Evolutionary conservation across 1,140 invertebrate genomes (phyloP).

Genomic region (Andrena cerasifolii): DNA sequence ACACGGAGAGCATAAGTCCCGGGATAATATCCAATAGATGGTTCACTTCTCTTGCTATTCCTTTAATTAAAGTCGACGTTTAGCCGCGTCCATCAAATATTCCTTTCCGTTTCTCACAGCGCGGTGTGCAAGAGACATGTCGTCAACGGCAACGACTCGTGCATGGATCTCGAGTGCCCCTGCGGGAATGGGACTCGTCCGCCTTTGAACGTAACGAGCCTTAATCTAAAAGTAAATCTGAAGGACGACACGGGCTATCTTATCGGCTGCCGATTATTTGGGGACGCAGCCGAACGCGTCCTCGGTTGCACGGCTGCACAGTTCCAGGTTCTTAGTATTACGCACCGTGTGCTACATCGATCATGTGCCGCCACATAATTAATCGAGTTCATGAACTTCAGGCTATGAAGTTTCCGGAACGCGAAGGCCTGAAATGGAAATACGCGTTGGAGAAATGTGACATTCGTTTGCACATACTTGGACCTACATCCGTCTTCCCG

Average conservation of each 20-base stretch:
- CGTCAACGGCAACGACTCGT: slow-evolving; percentile 70
- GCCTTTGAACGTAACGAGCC: slow-evolving; percentile 69
- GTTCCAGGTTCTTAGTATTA: slow-evolving; percentile 66
- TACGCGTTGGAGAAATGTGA: slow-evolving; percentile 70
- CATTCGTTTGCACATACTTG: slow-evolving; percentile 75
- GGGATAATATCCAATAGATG: slow-evolving; percentile 72
- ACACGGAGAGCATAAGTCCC: slow-evolving; percentile 71
- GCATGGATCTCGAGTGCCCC: slow-evolving; percentile 80
- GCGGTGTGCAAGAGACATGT: slow-evolving; percentile 76
- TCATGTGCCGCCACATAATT: background rate
- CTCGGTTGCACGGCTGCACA: slow-evolving; percentile 70
- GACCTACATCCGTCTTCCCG: slow-evolving; percentile 67
- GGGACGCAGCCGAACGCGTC: slow-evolving; percentile 72
- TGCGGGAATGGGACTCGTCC: slow-evolving; percentile 75
- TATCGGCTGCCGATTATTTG: slow-evolving; percentile 76
- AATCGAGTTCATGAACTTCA: slow-evolving; percentile 41
- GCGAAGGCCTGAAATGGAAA: slow-evolving; percentile 72
- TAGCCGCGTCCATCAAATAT: slow-evolving; percentile 1
- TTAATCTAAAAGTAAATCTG: slow-evolving; percentile 78
- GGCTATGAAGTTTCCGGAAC: slow-evolving; percentile 69
- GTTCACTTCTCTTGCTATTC: slow-evolving; percentile 57
- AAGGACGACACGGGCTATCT: slow-evolving; percentile 81
- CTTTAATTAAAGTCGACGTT: background rate
- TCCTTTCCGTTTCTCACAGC: slow-evolving; percentile 59
- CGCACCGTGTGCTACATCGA: background rate